Base-by-base conservation (phyloP, 2,113 vertebrate species). In the Chaenogobius annularis region DNA sequence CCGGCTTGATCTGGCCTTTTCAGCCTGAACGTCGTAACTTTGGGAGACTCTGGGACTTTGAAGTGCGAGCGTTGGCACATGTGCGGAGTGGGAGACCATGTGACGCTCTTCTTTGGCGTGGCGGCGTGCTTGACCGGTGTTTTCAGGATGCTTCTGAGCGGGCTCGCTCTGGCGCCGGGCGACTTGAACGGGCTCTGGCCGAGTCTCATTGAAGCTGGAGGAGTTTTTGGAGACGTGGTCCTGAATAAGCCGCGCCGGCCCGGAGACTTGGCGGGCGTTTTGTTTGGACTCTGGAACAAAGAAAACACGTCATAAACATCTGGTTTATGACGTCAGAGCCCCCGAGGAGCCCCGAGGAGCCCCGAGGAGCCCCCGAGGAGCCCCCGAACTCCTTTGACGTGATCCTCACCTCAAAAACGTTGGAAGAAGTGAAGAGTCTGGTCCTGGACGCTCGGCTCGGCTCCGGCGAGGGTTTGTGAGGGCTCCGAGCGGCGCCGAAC, bases 401-500 rank as follows among this genome's bases (percentile, higher is more conserved):
- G 26, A 37, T 31, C 56, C 40, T 87, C 91, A 96, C 97, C 95
- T 96, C 91, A 88, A 88, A 94, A 37, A 88, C 86, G 66, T 81
- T 50, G 0, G 84, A 89, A 6, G 90, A 86, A 22, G 88, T 79
- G 17, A 84, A 90, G n/a, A 73, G 77, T 48, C 68, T 85, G 55
- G 55, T 7, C 12, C 55, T 14, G 11, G 47, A 6, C 47, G 15
- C n/a, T 62, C 23, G 72, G 71, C 76, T 82, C 26, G 2, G 56
- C 22, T 75, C 88, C 54, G 73, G 73, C 19, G 73, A 75, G 9
- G 75, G 54, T 8, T 35, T 52, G 40, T 9, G 11, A 23, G 96
- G 92, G 12, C 93, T 94, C 58, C 62, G 79, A 11, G 95, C 84
- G 1, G 95, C 95, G n/a, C 96, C 96, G 67, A 99, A 99, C 61